Evolutionary conservation across 2,888 invertebrate species (phyloP).

Genomic region (Xestoiulus laeticollis): DNA sequence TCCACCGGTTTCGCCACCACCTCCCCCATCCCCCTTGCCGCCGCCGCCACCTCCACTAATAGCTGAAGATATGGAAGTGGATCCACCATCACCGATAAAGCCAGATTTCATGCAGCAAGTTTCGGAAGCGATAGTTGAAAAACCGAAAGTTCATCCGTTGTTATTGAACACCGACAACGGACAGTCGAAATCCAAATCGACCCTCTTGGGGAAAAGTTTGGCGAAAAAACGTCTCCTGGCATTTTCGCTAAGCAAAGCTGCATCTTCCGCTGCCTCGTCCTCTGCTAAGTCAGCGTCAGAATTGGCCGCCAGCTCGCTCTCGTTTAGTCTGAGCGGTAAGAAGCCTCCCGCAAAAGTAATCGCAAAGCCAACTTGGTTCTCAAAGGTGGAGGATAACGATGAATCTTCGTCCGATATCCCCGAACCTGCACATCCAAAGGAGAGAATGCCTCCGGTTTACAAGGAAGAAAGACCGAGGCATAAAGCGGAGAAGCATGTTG

Average conservation of each 20-base stretch:
- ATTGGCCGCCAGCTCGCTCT: slow-evolving; percentile 35
- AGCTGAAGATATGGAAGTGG: not conserved
- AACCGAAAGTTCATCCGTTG: not conserved
- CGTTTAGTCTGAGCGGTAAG: slow-evolving; percentile 54
- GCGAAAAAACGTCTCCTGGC: slow-evolving; percentile 65
- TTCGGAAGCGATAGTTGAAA: not conserved
- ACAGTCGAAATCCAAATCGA: slow-evolving; percentile 50
- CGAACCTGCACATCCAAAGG: not conserved
- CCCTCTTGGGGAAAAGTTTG: slow-evolving; percentile 62
- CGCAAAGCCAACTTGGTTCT: slow-evolving; percentile 49
- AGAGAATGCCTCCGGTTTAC: not conserved
- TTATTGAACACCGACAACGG: not conserved
- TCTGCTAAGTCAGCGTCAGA: not conserved
- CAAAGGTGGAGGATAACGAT: slow-evolving; percentile 47
- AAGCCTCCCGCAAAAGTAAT: slow-evolving; percentile 51
- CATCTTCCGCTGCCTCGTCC: not conserved
- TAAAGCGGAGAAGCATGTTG: not conserved
- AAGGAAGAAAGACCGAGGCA: not conserved
- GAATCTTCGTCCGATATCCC: not conserved
- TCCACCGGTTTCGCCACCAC: slow-evolving; percentile 53
- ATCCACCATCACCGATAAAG: slow-evolving; percentile 35
- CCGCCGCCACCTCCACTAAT: not conserved
- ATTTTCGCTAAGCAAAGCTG: slow-evolving; percentile 63
- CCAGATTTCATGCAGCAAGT: not conserved
- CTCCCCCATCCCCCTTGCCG: slow-evolving; percentile 44